phyloP scores from a whole-genome alignment of 2,888 invertebrate genomes.

The Falcaria lacertinaria region DNA sequence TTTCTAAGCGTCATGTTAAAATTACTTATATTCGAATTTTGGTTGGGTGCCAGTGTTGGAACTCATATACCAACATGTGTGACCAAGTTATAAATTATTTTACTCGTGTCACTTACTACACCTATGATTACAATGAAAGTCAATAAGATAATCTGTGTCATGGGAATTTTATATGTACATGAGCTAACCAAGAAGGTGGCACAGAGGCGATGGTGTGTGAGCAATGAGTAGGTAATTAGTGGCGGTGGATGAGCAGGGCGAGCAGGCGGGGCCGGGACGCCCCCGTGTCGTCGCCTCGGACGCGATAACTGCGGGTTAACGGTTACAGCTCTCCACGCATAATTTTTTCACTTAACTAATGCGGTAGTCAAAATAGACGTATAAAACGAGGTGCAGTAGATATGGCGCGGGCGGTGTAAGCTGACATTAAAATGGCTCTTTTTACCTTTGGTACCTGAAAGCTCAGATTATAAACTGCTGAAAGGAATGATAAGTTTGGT shows the following conservation, averaged over 20 bases:
- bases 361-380: background rate
- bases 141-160: background rate
- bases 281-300: slow-evolving; percentile 24
- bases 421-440: too few species aligned
- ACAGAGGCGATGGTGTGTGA: slow-evolving; percentile 9
- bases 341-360: slow-evolving; percentile 6
- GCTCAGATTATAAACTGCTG: too few species aligned
- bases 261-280: slow-evolving; percentile 22
- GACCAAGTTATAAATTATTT: too few species aligned
- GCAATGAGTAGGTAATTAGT: slow-evolving; percentile 34
- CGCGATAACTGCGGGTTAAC: slow-evolving; percentile 16
- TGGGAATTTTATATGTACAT: slow-evolving; percentile 13
- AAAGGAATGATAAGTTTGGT: too few species aligned
- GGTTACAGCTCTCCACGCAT: slow-evolving; percentile 8
- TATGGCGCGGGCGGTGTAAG: background rate
- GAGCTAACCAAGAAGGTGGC: background rate
- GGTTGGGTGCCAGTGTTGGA: too few species aligned
- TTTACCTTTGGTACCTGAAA: too few species aligned
- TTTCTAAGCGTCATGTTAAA: too few species aligned
- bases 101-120: too few species aligned
- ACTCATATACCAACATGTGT: too few species aligned
- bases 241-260: slow-evolving; percentile 37
- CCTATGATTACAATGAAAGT: too few species aligned
- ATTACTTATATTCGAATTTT: too few species aligned
- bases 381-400: background rate